Percentiles rank a stretch among this genome's conserved stretches.
These are phyloP conservation scores for Xenopus laevis DNA, from an alignment of 2,113 vertebrate species.

Conservation along the genomic window DNA sequence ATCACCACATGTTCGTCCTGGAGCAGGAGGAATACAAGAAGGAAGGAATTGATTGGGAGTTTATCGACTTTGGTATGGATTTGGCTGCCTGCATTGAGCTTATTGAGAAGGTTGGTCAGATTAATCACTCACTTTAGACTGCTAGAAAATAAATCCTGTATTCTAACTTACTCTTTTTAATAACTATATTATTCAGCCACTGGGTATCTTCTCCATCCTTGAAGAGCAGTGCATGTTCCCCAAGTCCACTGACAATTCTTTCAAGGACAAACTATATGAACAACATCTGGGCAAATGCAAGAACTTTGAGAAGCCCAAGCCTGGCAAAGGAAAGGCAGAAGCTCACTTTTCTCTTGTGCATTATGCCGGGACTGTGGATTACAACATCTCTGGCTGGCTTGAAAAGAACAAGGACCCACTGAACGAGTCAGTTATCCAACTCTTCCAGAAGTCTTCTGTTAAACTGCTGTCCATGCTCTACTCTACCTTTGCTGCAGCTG, in stretches of 20 bases:
- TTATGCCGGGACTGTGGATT: conserved; percentile 53
- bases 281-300: conserved; percentile 50
- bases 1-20: too few relatives aligned
- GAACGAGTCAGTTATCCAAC: conserved; percentile 74
- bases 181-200: conserved; percentile 42
- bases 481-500: conserved; percentile 61
- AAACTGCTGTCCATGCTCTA: conserved; percentile 72
- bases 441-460: conserved; percentile 72
- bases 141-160: too few relatives aligned
- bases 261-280: conserved; percentile 48
- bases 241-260: conserved; percentile 45
- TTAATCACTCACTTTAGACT: too few relatives aligned
- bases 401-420: conserved; percentile 79
- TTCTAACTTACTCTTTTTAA: background rate
- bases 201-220: conserved; percentile 60
- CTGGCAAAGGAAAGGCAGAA: conserved; percentile 46
- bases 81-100: conserved; percentile 88
- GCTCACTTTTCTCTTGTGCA: conserved; percentile 43
- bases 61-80: conserved; percentile 90
- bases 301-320: conserved; percentile 49
- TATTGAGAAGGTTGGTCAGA: conserved; percentile 78
- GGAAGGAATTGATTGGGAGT: conserved; percentile 82
- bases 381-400: conserved; percentile 70
- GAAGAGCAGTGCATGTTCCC: conserved; percentile 55
- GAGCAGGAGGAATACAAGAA: conserved; percentile 86